phyloP scores from a whole-genome alignment of 1,140 invertebrate species.

The Euura saliciscinereae region DNA sequence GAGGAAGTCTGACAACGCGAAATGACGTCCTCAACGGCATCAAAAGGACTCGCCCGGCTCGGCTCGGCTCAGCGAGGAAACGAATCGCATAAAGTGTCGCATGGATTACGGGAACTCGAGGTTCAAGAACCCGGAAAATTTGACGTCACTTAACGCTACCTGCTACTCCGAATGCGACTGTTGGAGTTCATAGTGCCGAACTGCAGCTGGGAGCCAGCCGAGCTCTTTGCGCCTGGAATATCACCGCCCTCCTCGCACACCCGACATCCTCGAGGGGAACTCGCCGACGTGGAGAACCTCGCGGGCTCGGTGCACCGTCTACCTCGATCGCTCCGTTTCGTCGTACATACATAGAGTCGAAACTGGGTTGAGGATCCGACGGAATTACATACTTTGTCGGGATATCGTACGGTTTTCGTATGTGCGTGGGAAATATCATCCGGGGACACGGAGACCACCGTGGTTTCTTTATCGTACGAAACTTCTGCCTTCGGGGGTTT shows the following conservation, averaged over 20 bases:
- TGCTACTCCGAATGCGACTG: neutral
- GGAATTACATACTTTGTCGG: too few relatives aligned
- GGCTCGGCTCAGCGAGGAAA: conserved; percentile 13
- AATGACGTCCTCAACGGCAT: conserved; percentile 21
- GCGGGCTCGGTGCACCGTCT: too few relatives aligned
- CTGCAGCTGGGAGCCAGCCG: neutral
- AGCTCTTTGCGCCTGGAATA: neutral
- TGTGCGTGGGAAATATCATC: too few relatives aligned
- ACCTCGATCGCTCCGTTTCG: too few relatives aligned
- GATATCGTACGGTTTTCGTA: too few relatives aligned
- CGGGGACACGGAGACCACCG: too few relatives aligned
- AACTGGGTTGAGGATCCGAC: too few relatives aligned
- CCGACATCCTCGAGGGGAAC: neutral
- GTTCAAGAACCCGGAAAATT: conserved; percentile 46
- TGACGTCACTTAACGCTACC: conserved; percentile 19
- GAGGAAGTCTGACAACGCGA: neutral
- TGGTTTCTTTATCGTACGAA: too few relatives aligned
- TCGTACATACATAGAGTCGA: too few relatives aligned
- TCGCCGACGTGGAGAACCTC: too few relatives aligned
- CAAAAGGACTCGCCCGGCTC: conserved; percentile 26
- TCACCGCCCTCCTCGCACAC: neutral
- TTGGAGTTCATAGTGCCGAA: too few relatives aligned
- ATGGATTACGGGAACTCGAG: conserved; percentile 41
- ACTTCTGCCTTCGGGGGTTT: too few relatives aligned
- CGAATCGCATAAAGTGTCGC: conserved; percentile 37